Percentiles rank a stretch among this genome's conserved stretches.
Conservation (phyloP, 2,888 invertebrate genomes). For the Leucoma salicis region DNA sequence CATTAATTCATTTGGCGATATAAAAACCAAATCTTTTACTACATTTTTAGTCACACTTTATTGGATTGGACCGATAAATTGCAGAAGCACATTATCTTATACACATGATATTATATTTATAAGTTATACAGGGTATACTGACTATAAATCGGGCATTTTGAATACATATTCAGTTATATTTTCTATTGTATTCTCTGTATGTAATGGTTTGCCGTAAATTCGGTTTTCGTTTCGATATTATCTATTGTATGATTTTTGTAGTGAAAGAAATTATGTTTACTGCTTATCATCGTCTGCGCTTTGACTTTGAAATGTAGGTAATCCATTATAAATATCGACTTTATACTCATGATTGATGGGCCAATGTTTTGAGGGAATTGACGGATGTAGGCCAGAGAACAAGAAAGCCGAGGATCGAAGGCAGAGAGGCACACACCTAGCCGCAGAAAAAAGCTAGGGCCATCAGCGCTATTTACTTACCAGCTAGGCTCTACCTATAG, state of each 20-base stretch:
- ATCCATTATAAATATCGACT: too few species aligned
- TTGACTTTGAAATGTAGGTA: too few species aligned
- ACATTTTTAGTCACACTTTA: constrained; percentile 21
- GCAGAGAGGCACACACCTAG: too few species aligned
- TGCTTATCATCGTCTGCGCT: neutral
- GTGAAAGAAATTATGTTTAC: neutral
- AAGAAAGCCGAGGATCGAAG: too few species aligned
- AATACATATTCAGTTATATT: constrained; percentile 6
- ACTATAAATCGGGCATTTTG: constrained; percentile 4
- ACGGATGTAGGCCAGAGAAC: too few species aligned
- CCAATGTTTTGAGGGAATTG: too few species aligned
- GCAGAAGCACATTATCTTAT: constrained; percentile 33
- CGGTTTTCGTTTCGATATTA: constrained; percentile 3
- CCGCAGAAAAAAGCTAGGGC: too few species aligned
- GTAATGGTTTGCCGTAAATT: constrained; percentile 5
- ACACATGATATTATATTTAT: neutral
- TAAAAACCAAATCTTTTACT: constrained; percentile 10
- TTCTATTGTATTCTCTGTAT: constrained; percentile 3
- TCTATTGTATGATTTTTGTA: neutral
- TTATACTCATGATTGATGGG: too few species aligned
- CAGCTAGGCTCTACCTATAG: too few species aligned
- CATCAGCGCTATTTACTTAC: too few species aligned
- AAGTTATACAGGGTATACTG: neutral
- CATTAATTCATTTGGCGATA: neutral
- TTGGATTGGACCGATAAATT: constrained; percentile 36